These are phyloP conservation scores for Phallusia fumigata DNA, from an alignment of 23 tunicate genomes.

Conservation along the genomic window DNA sequence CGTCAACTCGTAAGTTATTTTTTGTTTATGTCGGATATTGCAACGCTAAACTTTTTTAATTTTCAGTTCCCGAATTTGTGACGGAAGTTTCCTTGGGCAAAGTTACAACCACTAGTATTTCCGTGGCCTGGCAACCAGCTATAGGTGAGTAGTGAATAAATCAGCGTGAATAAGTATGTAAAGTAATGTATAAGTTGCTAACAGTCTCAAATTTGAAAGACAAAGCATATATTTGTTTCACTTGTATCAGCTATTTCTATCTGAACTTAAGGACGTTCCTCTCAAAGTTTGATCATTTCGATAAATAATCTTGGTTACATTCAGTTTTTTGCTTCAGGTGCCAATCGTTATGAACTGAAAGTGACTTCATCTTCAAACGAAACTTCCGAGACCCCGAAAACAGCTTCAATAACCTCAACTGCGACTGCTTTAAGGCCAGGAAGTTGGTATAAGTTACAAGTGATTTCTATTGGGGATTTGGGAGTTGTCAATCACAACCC, in stretches of 20 bases:
- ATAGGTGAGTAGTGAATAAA: constrained; percentile 22
- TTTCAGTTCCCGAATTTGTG: constrained; percentile 34
- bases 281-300: background rate
- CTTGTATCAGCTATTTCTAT: no score
- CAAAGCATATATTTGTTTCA: no score
- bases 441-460: constrained; percentile 32
- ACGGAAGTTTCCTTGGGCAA: background rate
- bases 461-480: constrained; percentile 46
- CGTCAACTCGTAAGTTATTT: constrained; percentile 24
- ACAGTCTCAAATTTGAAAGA: no score
- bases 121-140: constrained; percentile 22
- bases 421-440: constrained; percentile 43
- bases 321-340: background rate
- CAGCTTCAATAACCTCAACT: background rate
- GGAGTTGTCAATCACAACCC: constrained; percentile 12
- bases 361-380: background rate
- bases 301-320: background rate
- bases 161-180: no score
- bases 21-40: no score
- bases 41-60: background rate
- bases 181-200: no score
- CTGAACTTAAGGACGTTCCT: no score
- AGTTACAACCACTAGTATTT: constrained; percentile 29
- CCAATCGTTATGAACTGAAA: background rate
- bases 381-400: background rate